A percentile compares a stretch with the other conserved stretches of the same genome.
Conservation (phyloP, 2,797 vertebrate species). For the Anabacerthia variegaticeps region DNA sequence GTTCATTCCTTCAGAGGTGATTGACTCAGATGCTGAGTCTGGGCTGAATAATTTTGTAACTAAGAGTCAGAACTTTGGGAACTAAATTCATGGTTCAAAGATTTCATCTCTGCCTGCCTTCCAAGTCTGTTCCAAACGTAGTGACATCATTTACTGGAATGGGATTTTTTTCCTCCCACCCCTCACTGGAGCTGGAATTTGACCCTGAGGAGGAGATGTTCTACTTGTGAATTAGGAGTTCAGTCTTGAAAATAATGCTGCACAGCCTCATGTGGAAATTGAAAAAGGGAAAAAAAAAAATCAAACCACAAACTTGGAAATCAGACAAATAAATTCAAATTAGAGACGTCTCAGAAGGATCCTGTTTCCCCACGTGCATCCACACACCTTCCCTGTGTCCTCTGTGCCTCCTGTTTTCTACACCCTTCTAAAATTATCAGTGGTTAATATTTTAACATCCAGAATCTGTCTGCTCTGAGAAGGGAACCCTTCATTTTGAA, state of each 20-base stretch:
- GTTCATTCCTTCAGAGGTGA: neutral
- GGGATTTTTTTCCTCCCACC: neutral
- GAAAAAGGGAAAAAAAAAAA: neutral
- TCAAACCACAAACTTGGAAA: no score
- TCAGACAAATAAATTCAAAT: neutral
- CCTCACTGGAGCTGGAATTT: neutral
- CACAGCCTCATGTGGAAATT: neutral
- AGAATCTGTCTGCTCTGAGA: neutral
- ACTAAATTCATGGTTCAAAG: neutral
- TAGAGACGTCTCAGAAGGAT: neutral
- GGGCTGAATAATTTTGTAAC: neutral
- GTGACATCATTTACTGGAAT: accelerated
- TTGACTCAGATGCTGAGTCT: neutral
- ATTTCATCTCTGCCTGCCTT: neutral
- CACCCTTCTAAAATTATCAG: neutral
- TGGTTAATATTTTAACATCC: neutral
- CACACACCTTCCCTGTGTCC: neutral
- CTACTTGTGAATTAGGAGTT: neutral
- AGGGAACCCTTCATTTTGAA: neutral
- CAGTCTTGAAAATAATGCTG: neutral
- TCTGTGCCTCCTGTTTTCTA: neutral
- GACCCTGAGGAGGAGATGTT: neutral
- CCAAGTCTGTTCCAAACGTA: neutral
- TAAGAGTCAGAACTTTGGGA: neutral
- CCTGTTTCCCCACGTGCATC: neutral